phyloP scores from a whole-genome alignment of 2,888 invertebrate genomes.

The Drosophila lutescens region DNA sequence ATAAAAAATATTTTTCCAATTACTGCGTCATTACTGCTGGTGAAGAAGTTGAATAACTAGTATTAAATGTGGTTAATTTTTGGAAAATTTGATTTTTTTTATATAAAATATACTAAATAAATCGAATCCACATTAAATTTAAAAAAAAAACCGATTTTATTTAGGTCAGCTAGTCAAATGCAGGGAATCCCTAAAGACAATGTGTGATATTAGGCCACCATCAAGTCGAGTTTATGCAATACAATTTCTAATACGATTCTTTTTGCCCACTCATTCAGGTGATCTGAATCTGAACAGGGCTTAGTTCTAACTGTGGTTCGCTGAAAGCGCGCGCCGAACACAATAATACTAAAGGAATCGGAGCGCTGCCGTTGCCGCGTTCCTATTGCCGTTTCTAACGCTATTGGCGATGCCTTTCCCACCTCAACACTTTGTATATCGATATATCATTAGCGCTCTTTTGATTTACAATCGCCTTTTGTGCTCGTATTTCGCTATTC shows the following conservation, averaged over 20 bases:
- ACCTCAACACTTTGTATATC: constrained; percentile 61
- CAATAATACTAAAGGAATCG: constrained; percentile 63
- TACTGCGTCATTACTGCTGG: background rate
- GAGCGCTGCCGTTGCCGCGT: constrained; percentile 51
- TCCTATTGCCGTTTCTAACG: constrained; percentile 35
- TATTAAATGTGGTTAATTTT: too few species aligned
- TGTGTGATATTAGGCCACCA: background rate
- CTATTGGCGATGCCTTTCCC: constrained; percentile 44
- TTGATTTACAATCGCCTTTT: constrained; percentile 78
- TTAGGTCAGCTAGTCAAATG: background rate
- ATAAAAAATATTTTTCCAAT: background rate
- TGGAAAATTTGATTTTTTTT: too few species aligned
- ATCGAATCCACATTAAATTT: too few species aligned
- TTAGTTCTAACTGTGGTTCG: constrained; percentile 58
- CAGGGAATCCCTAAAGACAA: background rate
- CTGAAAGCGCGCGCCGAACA: constrained; percentile 44
- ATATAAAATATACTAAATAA: too few species aligned
- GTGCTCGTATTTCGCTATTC: constrained; percentile 55
- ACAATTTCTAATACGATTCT: background rate
- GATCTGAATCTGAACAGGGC: constrained; percentile 19
- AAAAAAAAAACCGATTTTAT: background rate
- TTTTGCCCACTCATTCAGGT: constrained; percentile 35
- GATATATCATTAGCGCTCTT: constrained; percentile 77
- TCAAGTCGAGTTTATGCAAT: constrained; percentile 12
- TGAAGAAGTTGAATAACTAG: too few species aligned